Evolutionary conservation across 1,140 invertebrate species (phyloP).

Genomic region (Sinella curviseta): DNA sequence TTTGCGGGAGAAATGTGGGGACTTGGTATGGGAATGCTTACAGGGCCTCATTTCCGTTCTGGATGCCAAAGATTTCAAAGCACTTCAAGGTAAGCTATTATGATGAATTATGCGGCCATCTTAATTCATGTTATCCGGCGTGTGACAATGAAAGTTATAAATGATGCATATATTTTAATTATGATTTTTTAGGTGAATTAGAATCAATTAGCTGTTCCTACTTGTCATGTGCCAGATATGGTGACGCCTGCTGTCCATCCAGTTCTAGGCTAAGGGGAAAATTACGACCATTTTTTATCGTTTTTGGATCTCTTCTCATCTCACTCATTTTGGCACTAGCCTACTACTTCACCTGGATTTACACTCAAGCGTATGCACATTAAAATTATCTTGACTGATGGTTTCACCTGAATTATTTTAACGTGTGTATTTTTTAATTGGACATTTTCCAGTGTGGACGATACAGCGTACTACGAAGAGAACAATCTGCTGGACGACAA

Average conservation of each 20-base stretch:
- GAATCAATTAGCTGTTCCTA: slow-evolving; percentile 47
- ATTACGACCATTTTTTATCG: slow-evolving; percentile 47
- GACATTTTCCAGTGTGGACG: background rate
- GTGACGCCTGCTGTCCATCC: slow-evolving; percentile 40
- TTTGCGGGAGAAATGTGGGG: slow-evolving; percentile 40
- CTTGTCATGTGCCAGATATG: slow-evolving; percentile 46
- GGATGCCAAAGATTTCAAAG: slow-evolving; percentile 48
- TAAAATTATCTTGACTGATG: background rate
- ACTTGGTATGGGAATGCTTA: slow-evolving; percentile 47
- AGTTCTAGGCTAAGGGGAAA: slow-evolving; percentile 38
- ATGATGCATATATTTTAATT: background rate
- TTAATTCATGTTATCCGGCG: background rate
- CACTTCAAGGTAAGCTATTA: slow-evolving; percentile 43
- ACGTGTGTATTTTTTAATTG: too few relatives aligned
- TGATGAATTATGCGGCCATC: background rate
- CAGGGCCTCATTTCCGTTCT: slow-evolving; percentile 48
- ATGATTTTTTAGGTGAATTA: slow-evolving; percentile 40
- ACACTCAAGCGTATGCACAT: slow-evolving; percentile 42
- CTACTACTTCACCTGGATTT: slow-evolving; percentile 49
- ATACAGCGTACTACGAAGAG: background rate
- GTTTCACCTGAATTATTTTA: background rate
- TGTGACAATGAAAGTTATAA: background rate
- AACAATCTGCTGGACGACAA: slow-evolving; percentile 14
- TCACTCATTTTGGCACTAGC: slow-evolving; percentile 47
- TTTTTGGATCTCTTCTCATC: slow-evolving; percentile 48